A percentile compares a stretch with the other conserved stretches of the same genome.
These are phyloP conservation scores for Hypena proboscidalis DNA, from an alignment of 2,888 invertebrate species.

Conservation along the genomic window DNA sequence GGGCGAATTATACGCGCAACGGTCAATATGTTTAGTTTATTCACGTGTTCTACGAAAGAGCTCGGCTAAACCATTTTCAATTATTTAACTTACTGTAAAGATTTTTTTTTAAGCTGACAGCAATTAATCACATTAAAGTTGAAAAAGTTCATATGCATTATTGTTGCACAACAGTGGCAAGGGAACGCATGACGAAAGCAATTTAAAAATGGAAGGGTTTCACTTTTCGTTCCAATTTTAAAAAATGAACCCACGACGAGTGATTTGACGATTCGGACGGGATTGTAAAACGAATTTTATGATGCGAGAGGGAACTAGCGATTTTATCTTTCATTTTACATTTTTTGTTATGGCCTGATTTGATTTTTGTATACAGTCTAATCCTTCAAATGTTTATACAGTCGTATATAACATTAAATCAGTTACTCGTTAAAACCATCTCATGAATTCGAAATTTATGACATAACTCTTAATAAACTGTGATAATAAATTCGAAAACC, in stretches of 20 bases:
- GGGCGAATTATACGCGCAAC: too few species aligned
- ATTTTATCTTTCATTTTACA: slow-evolving; percentile 35
- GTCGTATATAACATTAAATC: slow-evolving; percentile 31
- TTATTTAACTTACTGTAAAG: too few species aligned
- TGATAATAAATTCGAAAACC: slow-evolving; percentile 41
- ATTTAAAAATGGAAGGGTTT: slow-evolving; percentile 83
- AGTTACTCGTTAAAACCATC: slow-evolving; percentile 39
- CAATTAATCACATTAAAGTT: slow-evolving; percentile 48
- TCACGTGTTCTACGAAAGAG: too few species aligned
- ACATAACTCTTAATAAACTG: slow-evolving; percentile 45
- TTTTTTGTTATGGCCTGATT: slow-evolving; percentile 18
- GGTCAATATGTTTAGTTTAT: too few species aligned
- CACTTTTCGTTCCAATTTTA: slow-evolving; percentile 80
- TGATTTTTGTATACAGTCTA: slow-evolving; percentile 25
- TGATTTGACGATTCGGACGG: slow-evolving; percentile 80
- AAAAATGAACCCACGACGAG: slow-evolving; percentile 78
- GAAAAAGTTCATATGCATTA: slow-evolving; percentile 52
- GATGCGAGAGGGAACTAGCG: slow-evolving; percentile 64
- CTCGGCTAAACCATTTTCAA: too few species aligned
- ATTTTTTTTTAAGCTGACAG: too few species aligned
- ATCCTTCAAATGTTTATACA: slow-evolving; percentile 32
- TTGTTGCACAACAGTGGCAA: slow-evolving; percentile 67
- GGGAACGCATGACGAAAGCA: slow-evolving; percentile 81
- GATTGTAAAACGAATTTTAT: slow-evolving; percentile 71
- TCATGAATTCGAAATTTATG: slow-evolving; percentile 44